Percentiles rank a stretch among this genome's conserved stretches.
Conservation (phyloP, 2,113 vertebrate species). For the Plotosus lineatus region DNA sequence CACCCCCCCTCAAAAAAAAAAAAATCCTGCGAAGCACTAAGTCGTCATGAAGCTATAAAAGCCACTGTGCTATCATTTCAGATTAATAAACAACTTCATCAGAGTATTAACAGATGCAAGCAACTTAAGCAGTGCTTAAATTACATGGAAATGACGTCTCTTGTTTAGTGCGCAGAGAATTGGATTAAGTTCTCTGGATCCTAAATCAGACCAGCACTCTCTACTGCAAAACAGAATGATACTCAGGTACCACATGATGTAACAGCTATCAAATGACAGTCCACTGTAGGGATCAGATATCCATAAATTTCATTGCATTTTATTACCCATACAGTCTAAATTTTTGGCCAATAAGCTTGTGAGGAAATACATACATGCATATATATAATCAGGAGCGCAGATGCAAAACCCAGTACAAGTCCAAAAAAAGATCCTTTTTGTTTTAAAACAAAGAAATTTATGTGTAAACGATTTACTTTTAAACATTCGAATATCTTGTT, state of each 20-base stretch:
- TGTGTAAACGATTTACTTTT: too few relatives aligned
- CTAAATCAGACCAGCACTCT: slow-evolving; percentile 23
- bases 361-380: too few relatives aligned
- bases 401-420: too few relatives aligned
- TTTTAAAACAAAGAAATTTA: too few relatives aligned
- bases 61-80: neutral
- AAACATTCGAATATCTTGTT: too few relatives aligned
- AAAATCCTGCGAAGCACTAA: neutral
- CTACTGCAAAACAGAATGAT: slow-evolving; percentile 33
- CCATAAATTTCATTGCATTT: slow-evolving; percentile 32
- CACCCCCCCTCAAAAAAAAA: too few relatives aligned
- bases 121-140: slow-evolving; percentile 46
- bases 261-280: slow-evolving; percentile 26
- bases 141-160: slow-evolving; percentile 10
- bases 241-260: slow-evolving; percentile 41
- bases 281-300: slow-evolving; percentile 28
- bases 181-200: neutral
- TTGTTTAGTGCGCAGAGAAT: slow-evolving; percentile 43
- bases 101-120: slow-evolving; percentile 28
- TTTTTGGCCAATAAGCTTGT: slow-evolving; percentile 23
- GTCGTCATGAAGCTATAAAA: too few relatives aligned
- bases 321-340: slow-evolving; percentile 55
- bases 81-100: slow-evolving; percentile 2
- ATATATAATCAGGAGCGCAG: too few relatives aligned
- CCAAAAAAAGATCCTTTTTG: too few relatives aligned